phyloP scores from a whole-genome alignment of 2,113 vertebrate genomes.

The Tricholaema leucomelas region DNA sequence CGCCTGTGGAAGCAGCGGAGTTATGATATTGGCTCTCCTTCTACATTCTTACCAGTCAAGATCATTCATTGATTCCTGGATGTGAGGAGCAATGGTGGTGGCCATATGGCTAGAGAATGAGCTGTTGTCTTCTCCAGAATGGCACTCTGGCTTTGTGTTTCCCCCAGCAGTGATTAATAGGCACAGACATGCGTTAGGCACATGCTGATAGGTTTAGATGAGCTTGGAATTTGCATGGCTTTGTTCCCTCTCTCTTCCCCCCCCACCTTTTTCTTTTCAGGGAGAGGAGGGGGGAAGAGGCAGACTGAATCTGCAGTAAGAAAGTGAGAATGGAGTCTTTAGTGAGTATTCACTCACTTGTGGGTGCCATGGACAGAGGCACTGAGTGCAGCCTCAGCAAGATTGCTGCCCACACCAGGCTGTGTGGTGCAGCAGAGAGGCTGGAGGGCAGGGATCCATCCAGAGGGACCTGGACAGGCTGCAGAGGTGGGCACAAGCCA shows the following conservation, averaged over 20 bases:
- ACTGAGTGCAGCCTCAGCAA: too few relatives aligned
- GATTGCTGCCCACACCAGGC: too few relatives aligned
- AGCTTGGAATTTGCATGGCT: conserved; percentile 53
- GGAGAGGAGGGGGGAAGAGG: neutral
- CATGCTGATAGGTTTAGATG: conserved; percentile 61
- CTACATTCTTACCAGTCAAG: conserved; percentile 64
- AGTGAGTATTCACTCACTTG: neutral
- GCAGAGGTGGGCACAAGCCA: too few relatives aligned
- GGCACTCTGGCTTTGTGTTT: conserved; percentile 53
- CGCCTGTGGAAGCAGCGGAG: neutral
- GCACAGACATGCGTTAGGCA: conserved; percentile 59
- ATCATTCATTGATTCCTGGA: conserved; percentile 62
- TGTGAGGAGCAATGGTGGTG: conserved; percentile 56
- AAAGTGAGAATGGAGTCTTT: conserved; percentile 12
- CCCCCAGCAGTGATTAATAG: conserved; percentile 68
- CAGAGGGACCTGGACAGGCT: too few relatives aligned
- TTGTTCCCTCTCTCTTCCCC: neutral
- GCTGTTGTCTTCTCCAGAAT: conserved; percentile 67
- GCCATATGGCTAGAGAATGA: conserved; percentile 65
- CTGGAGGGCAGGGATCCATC: too few relatives aligned
- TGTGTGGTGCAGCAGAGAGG: too few relatives aligned
- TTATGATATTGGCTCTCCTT: conserved; percentile 43
- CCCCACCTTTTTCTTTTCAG: neutral
- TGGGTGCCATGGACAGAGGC: too few relatives aligned
- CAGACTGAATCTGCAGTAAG: neutral